These are phyloP conservation scores for Neotoma lepida DNA, from an alignment of 2,113 vertebrate species.

Conservation along the genomic window DNA sequence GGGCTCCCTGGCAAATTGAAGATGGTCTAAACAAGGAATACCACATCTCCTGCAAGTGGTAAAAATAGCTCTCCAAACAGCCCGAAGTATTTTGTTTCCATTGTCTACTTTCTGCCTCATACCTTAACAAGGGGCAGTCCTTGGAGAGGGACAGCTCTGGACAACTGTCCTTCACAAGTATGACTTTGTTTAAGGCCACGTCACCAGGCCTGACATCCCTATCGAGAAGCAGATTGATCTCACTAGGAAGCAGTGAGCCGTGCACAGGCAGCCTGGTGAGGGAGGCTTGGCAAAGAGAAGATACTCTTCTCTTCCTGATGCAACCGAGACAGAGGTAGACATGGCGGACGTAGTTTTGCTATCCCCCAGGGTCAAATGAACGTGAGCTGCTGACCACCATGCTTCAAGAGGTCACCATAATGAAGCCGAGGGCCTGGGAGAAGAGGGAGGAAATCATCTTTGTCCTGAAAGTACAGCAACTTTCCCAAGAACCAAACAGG, in stretches of 20 bases:
- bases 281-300: neutral
- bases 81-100: constrained; percentile 58
- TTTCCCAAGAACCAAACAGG: constrained; percentile 57
- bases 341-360: neutral
- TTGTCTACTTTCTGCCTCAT: constrained; percentile 62
- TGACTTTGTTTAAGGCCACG: neutral
- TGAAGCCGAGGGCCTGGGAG: constrained; percentile 63
- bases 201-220: constrained; percentile 18
- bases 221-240: constrained; percentile 2
- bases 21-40: constrained; percentile 64
- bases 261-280: neutral
- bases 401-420: constrained; percentile 47
- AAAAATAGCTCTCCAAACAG: constrained; percentile 68
- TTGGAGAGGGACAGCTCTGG: neutral
- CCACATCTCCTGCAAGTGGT: constrained; percentile 4
- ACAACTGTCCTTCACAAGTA: neutral
- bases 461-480: constrained; percentile 59
- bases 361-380: constrained; percentile 32
- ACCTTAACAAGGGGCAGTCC: constrained; percentile 56
- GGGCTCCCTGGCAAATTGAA: constrained; percentile 59
- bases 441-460: constrained; percentile 53
- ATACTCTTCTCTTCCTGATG: rapidly evolving
- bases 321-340: constrained; percentile 54
- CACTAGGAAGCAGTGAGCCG: neutral
- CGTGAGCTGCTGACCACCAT: constrained; percentile 16